Evolutionary conservation across 2,888 invertebrate genomes (phyloP).

Genomic region (Diachrysia chrysitis): DNA sequence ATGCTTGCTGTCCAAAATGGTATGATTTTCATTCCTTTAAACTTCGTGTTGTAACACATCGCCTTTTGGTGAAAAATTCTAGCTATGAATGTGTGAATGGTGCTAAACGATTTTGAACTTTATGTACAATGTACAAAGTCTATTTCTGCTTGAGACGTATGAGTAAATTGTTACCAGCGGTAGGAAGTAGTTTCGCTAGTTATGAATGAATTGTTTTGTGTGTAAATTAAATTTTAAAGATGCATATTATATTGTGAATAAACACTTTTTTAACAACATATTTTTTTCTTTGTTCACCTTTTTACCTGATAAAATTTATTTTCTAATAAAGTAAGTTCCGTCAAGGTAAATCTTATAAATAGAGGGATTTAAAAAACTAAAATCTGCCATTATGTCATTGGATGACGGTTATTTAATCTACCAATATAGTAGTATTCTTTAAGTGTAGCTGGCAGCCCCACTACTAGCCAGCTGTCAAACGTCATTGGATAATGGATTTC

Average conservation of each 20-base stretch:
- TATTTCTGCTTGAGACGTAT: slow-evolving; percentile 19
- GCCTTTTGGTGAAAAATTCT: not conserved
- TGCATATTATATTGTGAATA: slow-evolving; percentile 42
- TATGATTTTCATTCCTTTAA: not conserved
- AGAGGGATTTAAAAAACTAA: not conserved
- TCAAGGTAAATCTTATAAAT: too few relatives aligned
- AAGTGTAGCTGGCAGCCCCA: not conserved
- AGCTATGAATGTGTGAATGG: slow-evolving; percentile 28
- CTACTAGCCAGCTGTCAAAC: slow-evolving; percentile 9
- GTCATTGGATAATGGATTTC: slow-evolving; percentile 11
- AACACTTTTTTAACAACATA: slow-evolving; percentile 41
- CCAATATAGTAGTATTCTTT: not conserved
- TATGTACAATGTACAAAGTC: slow-evolving; percentile 20
- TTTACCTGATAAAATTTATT: too few relatives aligned
- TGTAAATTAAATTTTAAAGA: slow-evolving; percentile 28
- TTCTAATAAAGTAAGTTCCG: too few relatives aligned
- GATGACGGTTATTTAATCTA: too few relatives aligned
- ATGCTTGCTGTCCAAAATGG: not conserved
- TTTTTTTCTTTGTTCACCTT: slow-evolving; percentile 1
- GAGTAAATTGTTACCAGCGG: slow-evolving; percentile 34
- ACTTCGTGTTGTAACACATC: not conserved
- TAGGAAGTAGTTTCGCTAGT: slow-evolving; percentile 42
- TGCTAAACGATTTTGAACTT: slow-evolving; percentile 42
- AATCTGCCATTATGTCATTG: too few relatives aligned
- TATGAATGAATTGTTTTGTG: slow-evolving; percentile 27